Evolutionary conservation across 1,140 invertebrate species (phyloP), one percentile per base, ranked within the genome.

Genomic region (Globodera ellingtonae): DNA sequence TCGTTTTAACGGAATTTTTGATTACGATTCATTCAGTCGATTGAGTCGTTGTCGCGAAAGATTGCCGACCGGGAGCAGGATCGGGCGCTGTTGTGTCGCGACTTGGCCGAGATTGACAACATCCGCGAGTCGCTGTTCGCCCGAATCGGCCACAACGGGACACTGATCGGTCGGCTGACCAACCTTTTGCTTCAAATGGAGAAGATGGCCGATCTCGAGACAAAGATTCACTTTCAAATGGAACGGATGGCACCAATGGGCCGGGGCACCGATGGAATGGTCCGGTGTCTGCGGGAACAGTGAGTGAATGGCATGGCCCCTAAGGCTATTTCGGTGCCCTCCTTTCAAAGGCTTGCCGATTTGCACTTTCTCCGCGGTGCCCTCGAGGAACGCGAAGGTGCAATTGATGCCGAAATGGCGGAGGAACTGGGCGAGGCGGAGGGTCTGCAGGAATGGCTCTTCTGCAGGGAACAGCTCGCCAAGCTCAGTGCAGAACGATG

Each of bases 71-170:
- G 75, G 21, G 59, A 77, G 48, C 59, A 77, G 69, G 75, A 77
- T 21, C 44, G 69, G 48, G 75, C 70, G 50, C 21, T 77, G n/a
- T n/a, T 77, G 46, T 62, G 24, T 8, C 56, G 59, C 48, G 75
- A 77, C 48, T 44, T 77, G 62, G 75, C 24, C 24, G 75, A 77
- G 48, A 77, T 77, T 35, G 69, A 67, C 65, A 52, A 77, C 48
- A 67, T 77, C 8, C 47, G 52, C 48, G 10, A 24, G 65, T 62
- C 62, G 9, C 10, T 77, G 48, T 77, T 77, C 48, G 62, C 65
- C 24, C 6, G 75, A 35, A 77, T 77, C 21, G 35, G 48, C 44
- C 73, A 77, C 48, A 77, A 77, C 69, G 50, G 24, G 46, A n/a
- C 21, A 44, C 7, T 77, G 46, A n/a, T 77, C 48, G 24, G 15